Evolutionary conservation across 2,797 vertebrate species (phyloP).

Genomic region (Pteropus rufus): DNA sequence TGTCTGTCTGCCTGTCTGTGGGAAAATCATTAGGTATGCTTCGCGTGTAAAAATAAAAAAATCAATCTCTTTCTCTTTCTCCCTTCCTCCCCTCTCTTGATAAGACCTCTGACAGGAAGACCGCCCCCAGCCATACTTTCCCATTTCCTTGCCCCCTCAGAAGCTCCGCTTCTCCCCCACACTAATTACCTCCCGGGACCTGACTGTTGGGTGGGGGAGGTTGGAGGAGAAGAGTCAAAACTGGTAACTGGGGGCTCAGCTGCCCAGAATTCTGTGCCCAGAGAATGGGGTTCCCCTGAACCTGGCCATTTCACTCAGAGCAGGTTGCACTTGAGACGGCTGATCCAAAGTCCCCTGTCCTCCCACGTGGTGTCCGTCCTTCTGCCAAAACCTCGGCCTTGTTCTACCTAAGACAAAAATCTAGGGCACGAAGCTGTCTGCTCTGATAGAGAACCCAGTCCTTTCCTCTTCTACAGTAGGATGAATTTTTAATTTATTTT

Average conservation of each 20-base stretch:
- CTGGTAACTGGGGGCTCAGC: neutral
- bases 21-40: constrained; percentile 58
- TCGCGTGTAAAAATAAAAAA: constrained; percentile 3
- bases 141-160: constrained; percentile 58
- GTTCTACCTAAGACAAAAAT: constrained; percentile 56
- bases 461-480: neutral
- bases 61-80: neutral
- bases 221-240: constrained; percentile 18
- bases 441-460: constrained; percentile 15
- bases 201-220: constrained; percentile 50
- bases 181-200: constrained; percentile 66
- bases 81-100: neutral
- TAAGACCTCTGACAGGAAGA: constrained; percentile 56
- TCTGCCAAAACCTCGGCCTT: constrained; percentile 36
- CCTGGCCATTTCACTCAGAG: neutral
- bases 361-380: constrained; percentile 40
- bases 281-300: neutral
- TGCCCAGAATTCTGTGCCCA: neutral
- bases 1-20: constrained; percentile 70
- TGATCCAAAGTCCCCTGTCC: neutral
- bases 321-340: neutral
- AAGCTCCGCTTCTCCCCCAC: constrained; percentile 63
- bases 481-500: neutral
- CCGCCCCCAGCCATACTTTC: constrained; percentile 58
- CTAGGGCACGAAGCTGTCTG: constrained; percentile 45